Conservation (phyloP, 2,797 vertebrate species). For the Antrozous pallidus region DNA sequence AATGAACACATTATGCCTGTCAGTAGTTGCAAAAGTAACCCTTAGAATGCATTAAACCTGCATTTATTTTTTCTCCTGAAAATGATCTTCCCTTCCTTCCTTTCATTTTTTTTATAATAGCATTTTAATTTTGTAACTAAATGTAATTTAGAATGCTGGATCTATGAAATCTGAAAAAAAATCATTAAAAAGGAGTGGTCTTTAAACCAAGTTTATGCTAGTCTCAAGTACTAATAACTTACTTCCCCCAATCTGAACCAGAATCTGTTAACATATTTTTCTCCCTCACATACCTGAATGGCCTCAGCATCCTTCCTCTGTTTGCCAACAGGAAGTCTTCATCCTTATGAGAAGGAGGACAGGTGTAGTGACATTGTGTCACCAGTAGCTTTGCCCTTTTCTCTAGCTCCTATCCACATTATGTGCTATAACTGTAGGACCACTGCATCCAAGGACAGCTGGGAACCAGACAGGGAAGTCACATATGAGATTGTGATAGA, state of each 20-base stretch:
- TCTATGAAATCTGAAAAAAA: neutral
- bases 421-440: fast-evolving
- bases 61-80: neutral
- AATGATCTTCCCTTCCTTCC: neutral
- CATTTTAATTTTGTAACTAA: neutral
- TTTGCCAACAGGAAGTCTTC: neutral
- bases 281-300: neutral
- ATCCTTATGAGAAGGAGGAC: fast-evolving
- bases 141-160: neutral
- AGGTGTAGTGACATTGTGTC: fast-evolving
- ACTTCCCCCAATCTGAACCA: neutral
- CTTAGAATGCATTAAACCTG: neutral
- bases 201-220: neutral
- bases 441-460: neutral
- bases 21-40: neutral
- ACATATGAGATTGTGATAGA: no score
- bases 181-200: neutral
- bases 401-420: neutral
- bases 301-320: neutral
- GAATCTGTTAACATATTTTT: neutral
- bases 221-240: neutral
- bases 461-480: neutral
- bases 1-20: neutral
- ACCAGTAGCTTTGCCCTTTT: neutral
- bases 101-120: neutral